Evolutionary conservation across 2,888 invertebrate genomes (phyloP).

Genomic region (Heteropelma amictum): DNA sequence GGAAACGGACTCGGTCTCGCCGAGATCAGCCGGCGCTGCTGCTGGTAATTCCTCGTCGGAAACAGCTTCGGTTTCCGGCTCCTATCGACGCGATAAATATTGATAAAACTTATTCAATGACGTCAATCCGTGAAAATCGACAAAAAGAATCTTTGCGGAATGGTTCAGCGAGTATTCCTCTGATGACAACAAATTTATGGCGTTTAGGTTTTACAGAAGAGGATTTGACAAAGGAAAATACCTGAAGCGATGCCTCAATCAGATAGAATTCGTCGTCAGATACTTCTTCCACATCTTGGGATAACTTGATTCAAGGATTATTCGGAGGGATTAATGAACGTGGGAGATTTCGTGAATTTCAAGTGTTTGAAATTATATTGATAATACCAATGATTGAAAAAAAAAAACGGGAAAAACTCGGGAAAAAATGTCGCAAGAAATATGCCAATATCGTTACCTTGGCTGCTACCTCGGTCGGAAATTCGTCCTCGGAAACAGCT

Average conservation of each 20-base stretch:
- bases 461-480: conserved; percentile 76
- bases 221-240: conserved; percentile 51
- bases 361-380: neutral
- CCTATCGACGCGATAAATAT: too few relatives aligned
- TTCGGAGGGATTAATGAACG: conserved; percentile 9
- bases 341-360: neutral
- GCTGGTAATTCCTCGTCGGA: conserved; percentile 90
- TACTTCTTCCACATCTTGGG: conserved; percentile 67
- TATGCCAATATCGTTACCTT: conserved; percentile 66
- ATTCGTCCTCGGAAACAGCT: conserved; percentile 90
- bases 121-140: too few relatives aligned
- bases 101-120: too few relatives aligned
- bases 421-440: neutral
- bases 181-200: neutral
- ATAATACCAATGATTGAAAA: neutral
- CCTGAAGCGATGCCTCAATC: conserved; percentile 63
- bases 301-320: conserved; percentile 51
- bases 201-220: neutral
- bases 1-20: conserved; percentile 91
- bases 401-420: conserved; percentile 11
- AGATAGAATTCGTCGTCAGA: conserved; percentile 67
- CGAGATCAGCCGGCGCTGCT: conserved; percentile 86
- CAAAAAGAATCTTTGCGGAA: too few relatives aligned
- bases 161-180: neutral
- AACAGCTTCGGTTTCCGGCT: conserved; percentile 90